Conservation (phyloP, 1,140 invertebrate species). For the Leucophenga varia region DNA sequence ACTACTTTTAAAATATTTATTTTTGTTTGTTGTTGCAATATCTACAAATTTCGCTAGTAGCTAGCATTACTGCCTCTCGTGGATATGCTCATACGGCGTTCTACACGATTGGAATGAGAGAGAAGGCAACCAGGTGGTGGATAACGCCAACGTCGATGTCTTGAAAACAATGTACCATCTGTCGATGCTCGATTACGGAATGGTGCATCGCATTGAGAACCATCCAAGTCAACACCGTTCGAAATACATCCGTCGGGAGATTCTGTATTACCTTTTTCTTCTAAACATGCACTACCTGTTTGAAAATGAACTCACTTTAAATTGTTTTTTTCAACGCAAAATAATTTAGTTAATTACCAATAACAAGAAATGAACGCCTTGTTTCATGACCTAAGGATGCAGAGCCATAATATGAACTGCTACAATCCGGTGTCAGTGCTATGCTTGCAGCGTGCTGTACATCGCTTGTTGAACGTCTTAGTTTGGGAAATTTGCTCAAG, state of each 20-base stretch:
- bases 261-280: slow-evolving; percentile 44
- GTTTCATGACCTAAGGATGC: slow-evolving; percentile 29
- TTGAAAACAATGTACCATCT: slow-evolving; percentile 61
- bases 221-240: slow-evolving; percentile 29
- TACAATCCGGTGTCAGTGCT: slow-evolving; percentile 38
- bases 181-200: slow-evolving; percentile 66
- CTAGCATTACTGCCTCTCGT: slow-evolving; percentile 62
- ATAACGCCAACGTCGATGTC: slow-evolving; percentile 59
- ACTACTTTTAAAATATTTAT: too few relatives aligned
- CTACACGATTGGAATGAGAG: slow-evolving; percentile 56
- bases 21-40: too few relatives aligned
- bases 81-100: slow-evolving; percentile 62
- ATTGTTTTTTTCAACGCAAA: neutral
- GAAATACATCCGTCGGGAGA: slow-evolving; percentile 47
- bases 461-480: slow-evolving; percentile 63
- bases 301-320: neutral
- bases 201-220: slow-evolving; percentile 51
- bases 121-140: slow-evolving; percentile 54
- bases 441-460: slow-evolving; percentile 41
- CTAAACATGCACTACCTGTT: slow-evolving; percentile 37
- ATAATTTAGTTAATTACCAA: slow-evolving; percentile 3
- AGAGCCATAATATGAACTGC: slow-evolving; percentile 42
- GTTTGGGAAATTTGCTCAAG: slow-evolving; percentile 64
- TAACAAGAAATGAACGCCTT: slow-evolving; percentile 43
- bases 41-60: too few relatives aligned